phyloP scores from a whole-genome alignment of 2,888 invertebrate genomes.

The Platycheirus rosarum region DNA sequence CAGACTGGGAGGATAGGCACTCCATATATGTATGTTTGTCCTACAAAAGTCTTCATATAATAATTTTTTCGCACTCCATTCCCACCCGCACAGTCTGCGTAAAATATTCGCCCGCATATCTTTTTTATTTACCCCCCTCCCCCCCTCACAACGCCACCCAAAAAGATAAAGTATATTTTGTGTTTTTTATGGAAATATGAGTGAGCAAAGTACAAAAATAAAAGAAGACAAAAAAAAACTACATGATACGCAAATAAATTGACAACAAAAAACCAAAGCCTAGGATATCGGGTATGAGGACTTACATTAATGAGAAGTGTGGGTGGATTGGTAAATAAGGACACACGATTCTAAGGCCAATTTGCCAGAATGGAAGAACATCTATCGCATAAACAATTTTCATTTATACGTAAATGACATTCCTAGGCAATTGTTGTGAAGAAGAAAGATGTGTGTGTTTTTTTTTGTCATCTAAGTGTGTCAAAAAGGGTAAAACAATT shows the following conservation, averaged over 20 bases:
- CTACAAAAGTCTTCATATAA: conserved; percentile 34
- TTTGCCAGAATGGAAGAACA: conserved; percentile 67
- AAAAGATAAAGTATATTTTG: conserved; percentile 48
- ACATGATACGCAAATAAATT: conserved; percentile 56
- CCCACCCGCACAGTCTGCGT: conserved; percentile 17
- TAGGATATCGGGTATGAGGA: neutral
- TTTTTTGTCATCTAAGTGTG: conserved; percentile 28
- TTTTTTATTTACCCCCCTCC: conserved; percentile 20
- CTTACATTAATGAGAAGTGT: conserved; percentile 29
- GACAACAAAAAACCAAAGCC: conserved; percentile 33
- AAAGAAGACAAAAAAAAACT: neutral
- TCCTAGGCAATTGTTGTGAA: conserved; percentile 66
- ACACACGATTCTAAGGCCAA: conserved; percentile 64
- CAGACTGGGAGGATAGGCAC: conserved; percentile 57
- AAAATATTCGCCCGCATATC: conserved; percentile 24
- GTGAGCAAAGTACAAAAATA: neutral
- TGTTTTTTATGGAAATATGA: conserved; percentile 48
- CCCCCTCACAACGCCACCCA: neutral
- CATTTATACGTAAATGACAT: conserved; percentile 65
- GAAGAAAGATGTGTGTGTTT: conserved; percentile 31
- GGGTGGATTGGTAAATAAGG: conserved; percentile 15
- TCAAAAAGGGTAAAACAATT: conserved; percentile 64
- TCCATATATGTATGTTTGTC: conserved; percentile 2
- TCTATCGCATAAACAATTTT: conserved; percentile 71
- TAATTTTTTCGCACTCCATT: conserved; percentile 35